Evolutionary conservation across 2,797 vertebrate species (phyloP), one percentile per base, ranked within the genome.

Genomic region (Lutjanus argentimaculatus): DNA sequence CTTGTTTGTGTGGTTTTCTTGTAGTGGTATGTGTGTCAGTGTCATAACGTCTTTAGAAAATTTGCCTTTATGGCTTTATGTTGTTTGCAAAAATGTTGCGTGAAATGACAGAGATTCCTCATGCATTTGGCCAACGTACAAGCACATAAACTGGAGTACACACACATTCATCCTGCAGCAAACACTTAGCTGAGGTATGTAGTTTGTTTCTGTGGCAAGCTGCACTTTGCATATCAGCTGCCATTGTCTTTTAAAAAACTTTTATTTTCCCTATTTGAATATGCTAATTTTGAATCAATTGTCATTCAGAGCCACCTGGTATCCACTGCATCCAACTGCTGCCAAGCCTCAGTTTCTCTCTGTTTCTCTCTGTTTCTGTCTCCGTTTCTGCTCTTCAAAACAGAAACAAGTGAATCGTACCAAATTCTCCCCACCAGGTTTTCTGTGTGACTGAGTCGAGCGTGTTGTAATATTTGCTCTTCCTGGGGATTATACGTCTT

Each of bases 251-350:
- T 92, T 82, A 89, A 90, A 92, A 86, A 93, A 91, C 76, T 90
- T 93, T 90, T 92, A 91, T 94, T 92, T 93, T 90, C 85, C 67
- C 74, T 61, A 86, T 94, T 95, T 94, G 84, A 94, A 95, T 95
- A 96, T 95, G 94, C 72, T 93, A 95, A 96, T 93, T 58, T 25
- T 0, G 13, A 4, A 25, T 69, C 85, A 82, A 93, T 96, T 96
- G 94, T 96, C 83, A 95, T 96, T 94, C 93, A 91, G 85, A 92
- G 88, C 83, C 93, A 93, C 93, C 89, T 92, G 93, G 93, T 91
- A 91, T 89, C 92, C 82, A 64, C 82, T 84, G 84, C 77, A 71
- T 46, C 89, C 4, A 73, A 75, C 81, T 79, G 48, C 82, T 82
- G 73, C 79, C 66, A 74, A 67, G 77, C 57, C 64, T 87, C 80